phyloP scores from a whole-genome alignment of 2,888 invertebrate genomes.

The Digitonthophagus gazella region DNA sequence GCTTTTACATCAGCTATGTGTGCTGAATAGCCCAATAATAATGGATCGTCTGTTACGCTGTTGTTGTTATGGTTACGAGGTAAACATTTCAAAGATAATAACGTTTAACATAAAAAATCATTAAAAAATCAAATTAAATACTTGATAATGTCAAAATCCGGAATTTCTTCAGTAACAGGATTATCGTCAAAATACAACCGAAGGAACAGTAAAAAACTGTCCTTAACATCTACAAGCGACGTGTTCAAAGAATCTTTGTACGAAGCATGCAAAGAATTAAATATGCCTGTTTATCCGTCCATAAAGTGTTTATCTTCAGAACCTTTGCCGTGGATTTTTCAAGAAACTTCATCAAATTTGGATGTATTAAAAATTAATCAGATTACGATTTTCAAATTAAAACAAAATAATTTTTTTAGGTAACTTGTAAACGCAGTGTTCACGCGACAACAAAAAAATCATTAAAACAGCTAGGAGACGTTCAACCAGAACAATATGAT shows the following conservation, averaged over 20 bases:
- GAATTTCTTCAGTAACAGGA: slow-evolving; percentile 22
- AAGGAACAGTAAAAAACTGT: neutral
- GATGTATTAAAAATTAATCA: neutral
- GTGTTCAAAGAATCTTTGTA: slow-evolving; percentile 12
- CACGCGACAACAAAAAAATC: neutral
- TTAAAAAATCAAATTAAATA: too few species aligned
- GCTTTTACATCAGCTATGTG: too few species aligned
- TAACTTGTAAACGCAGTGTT: neutral
- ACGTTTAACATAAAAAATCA: too few species aligned
- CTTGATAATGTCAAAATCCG: slow-evolving; percentile 10
- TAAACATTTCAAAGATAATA: too few species aligned
- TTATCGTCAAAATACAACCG: neutral
- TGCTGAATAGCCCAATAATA: too few species aligned
- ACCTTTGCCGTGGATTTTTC: slow-evolving; percentile 2
- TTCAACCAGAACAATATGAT: neutral
- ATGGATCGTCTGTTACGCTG: too few species aligned
- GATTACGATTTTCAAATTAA: too few species aligned
- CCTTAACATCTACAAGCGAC: neutral
- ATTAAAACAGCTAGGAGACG: neutral
- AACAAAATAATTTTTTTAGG: neutral
- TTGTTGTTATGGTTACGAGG: too few species aligned
- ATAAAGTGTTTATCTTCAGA: neutral
- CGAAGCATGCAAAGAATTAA: neutral
- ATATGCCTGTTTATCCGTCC: neutral
- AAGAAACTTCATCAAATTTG: neutral